phyloP scores from a whole-genome alignment of 2,888 invertebrate species.

The Leptinotarsa rubiginosa region DNA sequence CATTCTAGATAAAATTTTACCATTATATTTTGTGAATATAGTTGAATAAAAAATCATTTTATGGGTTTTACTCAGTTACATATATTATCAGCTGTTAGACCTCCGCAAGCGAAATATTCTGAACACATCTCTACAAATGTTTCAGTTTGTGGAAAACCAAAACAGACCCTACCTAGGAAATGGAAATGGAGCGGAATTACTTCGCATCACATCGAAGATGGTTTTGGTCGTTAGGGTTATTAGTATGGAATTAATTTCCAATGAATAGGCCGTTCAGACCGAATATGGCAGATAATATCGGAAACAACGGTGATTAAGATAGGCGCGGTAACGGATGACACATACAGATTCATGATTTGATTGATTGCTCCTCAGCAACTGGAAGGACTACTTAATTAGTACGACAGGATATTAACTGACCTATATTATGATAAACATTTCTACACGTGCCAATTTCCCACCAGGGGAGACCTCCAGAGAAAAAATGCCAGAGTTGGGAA shows the following conservation, averaged over 20 bases:
- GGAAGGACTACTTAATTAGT: conserved; percentile 1
- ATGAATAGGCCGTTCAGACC: conserved; percentile 2
- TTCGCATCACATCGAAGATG: conserved; percentile 6
- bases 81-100: no score
- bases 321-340: conserved; percentile 11
- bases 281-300: conserved; percentile 8
- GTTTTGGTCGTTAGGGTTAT: conserved; percentile 10
- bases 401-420: neutral
- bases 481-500: neutral
- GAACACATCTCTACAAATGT: neutral
- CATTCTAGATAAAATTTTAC: no score
- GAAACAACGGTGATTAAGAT: conserved; percentile 13
- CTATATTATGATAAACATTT: neutral
- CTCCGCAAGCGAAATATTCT: no score
- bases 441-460: neutral
- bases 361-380: conserved; percentile 6
- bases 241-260: conserved; percentile 6
- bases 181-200: neutral
- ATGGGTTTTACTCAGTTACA: no score
- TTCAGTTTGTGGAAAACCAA: neutral
- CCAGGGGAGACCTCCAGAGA: neutral
- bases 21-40: no score
- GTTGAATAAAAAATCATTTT: no score
- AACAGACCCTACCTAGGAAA: neutral
- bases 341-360: conserved; percentile 7